A percentile compares a stretch with the other conserved stretches of the same genome.
Conservation (phyloP, 2,888 invertebrate genomes). For the Lathronympha strigana region DNA sequence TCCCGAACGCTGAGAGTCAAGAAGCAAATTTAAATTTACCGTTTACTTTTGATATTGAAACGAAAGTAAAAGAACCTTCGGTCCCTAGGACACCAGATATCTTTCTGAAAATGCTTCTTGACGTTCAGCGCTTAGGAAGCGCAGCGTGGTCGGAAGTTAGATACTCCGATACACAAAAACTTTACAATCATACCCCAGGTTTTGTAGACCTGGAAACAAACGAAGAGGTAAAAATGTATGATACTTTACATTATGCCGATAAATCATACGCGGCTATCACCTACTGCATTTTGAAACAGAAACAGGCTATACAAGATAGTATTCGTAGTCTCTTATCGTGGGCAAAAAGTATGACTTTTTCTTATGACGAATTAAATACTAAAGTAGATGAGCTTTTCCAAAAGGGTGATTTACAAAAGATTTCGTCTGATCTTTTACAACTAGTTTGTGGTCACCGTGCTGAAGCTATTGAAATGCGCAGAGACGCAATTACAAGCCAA, state of each 20-base stretch:
- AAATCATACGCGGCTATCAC: background rate
- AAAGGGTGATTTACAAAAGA: background rate
- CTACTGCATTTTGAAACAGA: background rate
- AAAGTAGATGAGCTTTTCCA: background rate
- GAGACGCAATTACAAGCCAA: background rate
- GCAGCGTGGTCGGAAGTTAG: slow-evolving; percentile 10
- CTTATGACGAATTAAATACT: background rate
- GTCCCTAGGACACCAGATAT: slow-evolving; percentile 1
- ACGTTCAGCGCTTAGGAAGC: background rate
- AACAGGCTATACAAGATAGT: background rate
- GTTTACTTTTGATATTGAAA: too few relatives aligned
- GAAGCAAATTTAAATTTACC: background rate
- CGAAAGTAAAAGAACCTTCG: slow-evolving; percentile 11
- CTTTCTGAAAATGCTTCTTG: background rate
- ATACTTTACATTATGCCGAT: slow-evolving; percentile 36
- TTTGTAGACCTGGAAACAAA: slow-evolving; percentile 44
- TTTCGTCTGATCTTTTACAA: too few relatives aligned
- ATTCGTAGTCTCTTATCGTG: background rate
- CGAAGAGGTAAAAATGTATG: slow-evolving; percentile 45
- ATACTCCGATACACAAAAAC: slow-evolving; percentile 19
- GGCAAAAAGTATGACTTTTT: background rate
- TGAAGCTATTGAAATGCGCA: background rate
- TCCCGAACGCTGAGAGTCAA: background rate
- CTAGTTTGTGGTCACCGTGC: too few relatives aligned
- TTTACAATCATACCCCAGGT: slow-evolving; percentile 43